Evolutionary conservation across 2,113 vertebrate genomes (phyloP).

Genomic region (Chascanopsetta lugubris): DNA sequence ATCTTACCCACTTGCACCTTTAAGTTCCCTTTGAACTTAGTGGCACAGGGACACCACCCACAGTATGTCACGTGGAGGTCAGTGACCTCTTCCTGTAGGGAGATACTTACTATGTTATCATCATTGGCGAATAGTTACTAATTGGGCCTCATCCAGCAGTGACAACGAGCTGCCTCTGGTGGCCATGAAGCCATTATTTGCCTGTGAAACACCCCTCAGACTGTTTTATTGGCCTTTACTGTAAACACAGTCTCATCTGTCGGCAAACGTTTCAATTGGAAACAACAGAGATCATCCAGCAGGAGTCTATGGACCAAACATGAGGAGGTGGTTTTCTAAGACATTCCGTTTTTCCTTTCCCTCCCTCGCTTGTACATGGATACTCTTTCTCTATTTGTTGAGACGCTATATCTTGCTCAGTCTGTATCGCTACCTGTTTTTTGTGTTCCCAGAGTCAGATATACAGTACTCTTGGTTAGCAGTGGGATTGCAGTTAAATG

Average conservation of each 20-base stretch:
- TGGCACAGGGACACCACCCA: too few relatives aligned
- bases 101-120: constrained; percentile 35
- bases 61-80: background rate
- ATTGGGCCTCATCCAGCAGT: constrained; percentile 55
- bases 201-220: constrained; percentile 47
- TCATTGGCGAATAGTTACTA: constrained; percentile 62
- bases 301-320: background rate
- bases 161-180: constrained; percentile 65
- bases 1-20: background rate
- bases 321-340: too few relatives aligned
- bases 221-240: constrained; percentile 62
- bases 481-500: constrained; percentile 4
- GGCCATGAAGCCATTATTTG: constrained; percentile 74
- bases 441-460: background rate
- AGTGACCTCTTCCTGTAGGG: background rate
- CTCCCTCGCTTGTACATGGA: background rate
- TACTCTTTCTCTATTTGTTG: background rate
- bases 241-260: constrained; percentile 58
- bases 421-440: background rate
- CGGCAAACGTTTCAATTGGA: constrained; percentile 51
- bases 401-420: background rate
- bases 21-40: too few relatives aligned
- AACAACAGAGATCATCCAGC: constrained; percentile 29
- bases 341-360: background rate
- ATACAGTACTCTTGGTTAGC: background rate